These are phyloP conservation scores for Rhea pennata DNA, from an alignment of 2,113 vertebrate genomes.

Conservation along the genomic window DNA sequence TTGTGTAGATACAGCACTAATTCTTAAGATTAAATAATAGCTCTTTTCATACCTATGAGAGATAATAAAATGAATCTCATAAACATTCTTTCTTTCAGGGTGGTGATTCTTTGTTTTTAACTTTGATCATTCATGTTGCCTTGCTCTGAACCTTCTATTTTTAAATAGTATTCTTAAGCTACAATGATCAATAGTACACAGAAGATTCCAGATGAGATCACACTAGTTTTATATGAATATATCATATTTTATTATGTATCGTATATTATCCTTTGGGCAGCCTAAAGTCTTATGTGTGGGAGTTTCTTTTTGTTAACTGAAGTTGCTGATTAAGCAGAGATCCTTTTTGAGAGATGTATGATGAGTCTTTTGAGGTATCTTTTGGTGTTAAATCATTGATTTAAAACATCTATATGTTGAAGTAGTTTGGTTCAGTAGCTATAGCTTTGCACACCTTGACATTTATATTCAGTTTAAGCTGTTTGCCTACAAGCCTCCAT, in stretches of 20 bases:
- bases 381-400: background rate
- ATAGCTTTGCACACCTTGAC: background rate
- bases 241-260: background rate
- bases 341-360: background rate
- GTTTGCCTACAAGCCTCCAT: rapidly evolving
- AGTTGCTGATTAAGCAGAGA: background rate
- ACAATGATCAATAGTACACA: background rate
- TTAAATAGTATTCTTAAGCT: background rate
- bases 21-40: background rate
- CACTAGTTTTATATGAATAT: background rate
- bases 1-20: background rate
- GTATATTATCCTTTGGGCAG: background rate
- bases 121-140: background rate
- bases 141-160: background rate
- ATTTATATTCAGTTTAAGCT: background rate
- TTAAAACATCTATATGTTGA: background rate
- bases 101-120: background rate
- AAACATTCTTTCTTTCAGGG: background rate
- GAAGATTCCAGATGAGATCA: background rate
- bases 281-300: background rate
- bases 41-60: background rate
- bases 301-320: background rate
- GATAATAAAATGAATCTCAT: background rate
- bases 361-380: background rate
- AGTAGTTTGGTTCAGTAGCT: background rate